Conservation (phyloP, 2,888 invertebrate genomes). For the Synergus gifuensis region DNA sequence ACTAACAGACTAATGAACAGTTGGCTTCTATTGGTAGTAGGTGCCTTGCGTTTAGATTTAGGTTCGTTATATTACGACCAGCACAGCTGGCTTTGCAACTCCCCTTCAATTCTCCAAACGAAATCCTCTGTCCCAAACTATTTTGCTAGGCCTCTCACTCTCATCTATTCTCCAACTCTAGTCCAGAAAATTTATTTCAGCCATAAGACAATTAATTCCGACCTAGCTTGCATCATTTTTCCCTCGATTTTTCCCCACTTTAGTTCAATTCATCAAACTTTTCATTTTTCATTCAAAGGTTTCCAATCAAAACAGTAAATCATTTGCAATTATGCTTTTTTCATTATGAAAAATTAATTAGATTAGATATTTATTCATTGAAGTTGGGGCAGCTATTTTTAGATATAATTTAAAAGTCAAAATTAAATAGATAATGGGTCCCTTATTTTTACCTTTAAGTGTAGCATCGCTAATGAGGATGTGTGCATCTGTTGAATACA, state of each 20-base stretch:
- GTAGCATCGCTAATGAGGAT: background rate
- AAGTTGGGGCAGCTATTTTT: background rate
- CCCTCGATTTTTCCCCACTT: too few relatives aligned
- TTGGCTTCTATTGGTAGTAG: constrained; percentile 74
- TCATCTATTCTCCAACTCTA: constrained; percentile 14
- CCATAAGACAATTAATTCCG: background rate
- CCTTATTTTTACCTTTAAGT: background rate
- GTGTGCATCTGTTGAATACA: constrained; percentile 16
- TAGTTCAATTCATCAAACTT: background rate
- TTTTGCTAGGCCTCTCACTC: constrained; percentile 50
- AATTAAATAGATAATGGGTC: too few relatives aligned
- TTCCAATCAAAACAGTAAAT: background rate
- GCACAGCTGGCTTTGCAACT: constrained; percentile 72
- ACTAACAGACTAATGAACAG: constrained; percentile 74
- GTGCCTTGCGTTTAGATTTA: constrained; percentile 62
- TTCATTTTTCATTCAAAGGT: background rate
- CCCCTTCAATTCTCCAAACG: constrained; percentile 56
- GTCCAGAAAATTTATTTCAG: constrained; percentile 22
- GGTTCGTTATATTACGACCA: constrained; percentile 69
- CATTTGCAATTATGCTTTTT: background rate
- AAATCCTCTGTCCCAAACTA: constrained; percentile 43
- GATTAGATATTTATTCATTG: too few relatives aligned
- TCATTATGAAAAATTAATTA: background rate
- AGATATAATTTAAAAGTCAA: background rate
- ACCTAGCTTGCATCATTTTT: too few relatives aligned